Evolutionary conservation across 2,113 vertebrate species (phyloP).

Genomic region (Plotosus lineatus): DNA sequence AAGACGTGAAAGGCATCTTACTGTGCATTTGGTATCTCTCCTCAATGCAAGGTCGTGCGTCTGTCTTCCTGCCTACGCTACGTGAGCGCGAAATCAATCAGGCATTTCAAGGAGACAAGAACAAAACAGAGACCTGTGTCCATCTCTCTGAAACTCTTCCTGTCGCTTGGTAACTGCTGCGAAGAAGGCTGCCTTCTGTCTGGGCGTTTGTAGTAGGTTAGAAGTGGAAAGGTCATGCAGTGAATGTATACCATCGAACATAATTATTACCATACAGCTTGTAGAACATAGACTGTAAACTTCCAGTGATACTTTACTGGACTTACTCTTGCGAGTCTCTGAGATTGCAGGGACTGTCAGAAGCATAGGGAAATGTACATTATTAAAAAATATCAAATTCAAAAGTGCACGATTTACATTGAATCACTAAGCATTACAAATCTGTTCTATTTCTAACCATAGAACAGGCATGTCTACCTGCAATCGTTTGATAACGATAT

Average conservation of each 20-base stretch:
- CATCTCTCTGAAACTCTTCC: constrained; percentile 24
- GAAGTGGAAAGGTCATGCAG: constrained; percentile 69
- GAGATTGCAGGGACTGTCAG: constrained; percentile 1
- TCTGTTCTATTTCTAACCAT: not conserved
- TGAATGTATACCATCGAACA: constrained; percentile 65
- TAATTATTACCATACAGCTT: constrained; percentile 71
- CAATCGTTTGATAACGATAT: not conserved
- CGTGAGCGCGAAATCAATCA: constrained; percentile 58
- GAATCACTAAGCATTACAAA: not conserved
- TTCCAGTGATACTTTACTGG: constrained; percentile 12
- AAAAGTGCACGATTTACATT: not conserved
- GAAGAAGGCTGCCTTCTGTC: constrained; percentile 19
- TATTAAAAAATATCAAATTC: not conserved
- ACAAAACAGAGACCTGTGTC: constrained; percentile 42
- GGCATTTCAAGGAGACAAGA: constrained; percentile 50
- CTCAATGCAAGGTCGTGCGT: constrained; percentile 54
- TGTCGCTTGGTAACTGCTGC: constrained; percentile 21
- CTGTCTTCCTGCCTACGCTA: constrained; percentile 44
- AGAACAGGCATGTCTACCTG: not conserved
- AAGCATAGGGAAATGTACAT: not conserved
- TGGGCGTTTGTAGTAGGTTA: constrained; percentile 13
- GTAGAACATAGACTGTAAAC: constrained; percentile 44
- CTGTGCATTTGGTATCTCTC: constrained; percentile 38
- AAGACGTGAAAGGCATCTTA: constrained; percentile 38
- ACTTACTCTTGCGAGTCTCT: not conserved